Base-by-base conservation (phyloP, 2,797 vertebrate species). In the Cetoscarus ocellatus region DNA sequence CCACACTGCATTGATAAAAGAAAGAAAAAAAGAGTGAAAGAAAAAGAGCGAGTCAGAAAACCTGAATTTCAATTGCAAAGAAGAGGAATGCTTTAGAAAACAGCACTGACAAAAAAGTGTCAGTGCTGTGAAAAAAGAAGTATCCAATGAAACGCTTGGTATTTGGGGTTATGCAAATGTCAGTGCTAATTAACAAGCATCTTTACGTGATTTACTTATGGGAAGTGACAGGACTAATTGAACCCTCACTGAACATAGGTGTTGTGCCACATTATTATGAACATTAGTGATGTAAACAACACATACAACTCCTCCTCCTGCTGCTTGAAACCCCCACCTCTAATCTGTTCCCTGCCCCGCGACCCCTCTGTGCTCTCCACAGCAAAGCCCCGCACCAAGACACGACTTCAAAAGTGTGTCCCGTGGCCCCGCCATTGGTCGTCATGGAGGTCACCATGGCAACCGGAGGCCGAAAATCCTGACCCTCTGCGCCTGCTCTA, bases 361-460 rank as follows among this genome's bases (percentile, higher is more conserved):
- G 27, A 13, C 55, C 43, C 68, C 49, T 65, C 34, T 6, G 77
- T 45, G 3, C 68, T 58, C 65, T 75, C 65, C 49, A n/a, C 60
- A 73, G 62, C 70, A 75, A 59, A 77, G 58, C 65, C 69, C 73
- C 14, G 10, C 63, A 54, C 80, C 62, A 56, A 13, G 39, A 79
- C 67, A 57, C 54, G 51, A 76, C 78, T 86, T 85, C 82, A 89
- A 91, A 83, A 85, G 69, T 77, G 67, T 65, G 73, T 82, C 82
- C 84, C 64, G 50, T 54, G 19, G 70, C 70, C 72, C 81, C 62
- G 67, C 77, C 45, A 81, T 73, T 84, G 82, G 91, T 93, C 79
- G 76, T 83, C 87, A 90, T 84, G 88, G 91, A 86, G 72, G 86
- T 93, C 77, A 64, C 93, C 87, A 93, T 93, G 84, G 88, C 42